Evolutionary conservation across 2,113 vertebrate genomes (phyloP).

Genomic region (Strix aluco): DNA sequence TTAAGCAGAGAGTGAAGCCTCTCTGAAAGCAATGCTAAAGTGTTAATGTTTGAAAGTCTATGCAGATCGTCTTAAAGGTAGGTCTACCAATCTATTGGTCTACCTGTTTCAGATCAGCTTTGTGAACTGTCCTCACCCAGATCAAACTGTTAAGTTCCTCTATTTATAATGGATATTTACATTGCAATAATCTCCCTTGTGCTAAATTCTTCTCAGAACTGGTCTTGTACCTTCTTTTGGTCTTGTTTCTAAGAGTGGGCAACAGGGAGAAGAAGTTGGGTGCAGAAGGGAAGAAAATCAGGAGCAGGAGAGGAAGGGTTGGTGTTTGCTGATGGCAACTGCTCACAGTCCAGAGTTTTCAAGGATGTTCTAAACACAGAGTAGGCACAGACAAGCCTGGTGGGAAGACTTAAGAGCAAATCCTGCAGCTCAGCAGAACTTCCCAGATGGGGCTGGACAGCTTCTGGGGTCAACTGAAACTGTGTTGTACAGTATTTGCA

Average conservation of each 20-base stretch:
- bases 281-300: not conserved
- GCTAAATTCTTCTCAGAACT: not conserved
- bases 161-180: not conserved
- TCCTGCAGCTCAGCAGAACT: not conserved
- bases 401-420: not conserved
- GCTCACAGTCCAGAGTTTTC: accelerated
- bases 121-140: not conserved
- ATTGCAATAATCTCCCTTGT: accelerated
- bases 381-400: accelerated
- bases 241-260: not conserved
- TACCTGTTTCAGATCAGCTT: not conserved
- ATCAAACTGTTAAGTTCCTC: not conserved
- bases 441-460: not conserved
- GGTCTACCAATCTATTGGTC: not conserved
- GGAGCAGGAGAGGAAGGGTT: not conserved
- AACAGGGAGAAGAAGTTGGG: not conserved
- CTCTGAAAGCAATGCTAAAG: not conserved
- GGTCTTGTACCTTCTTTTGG: not conserved
- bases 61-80: not conserved
- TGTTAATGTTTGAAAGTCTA: not conserved
- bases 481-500: not conserved
- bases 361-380: not conserved
- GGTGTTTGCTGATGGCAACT: not conserved
- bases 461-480: not conserved
- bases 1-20: not conserved